Percentiles rank a stretch among this genome's conserved stretches.
Conservation (phyloP, 1,140 invertebrate genomes). For the Lasioglossum albipes region DNA sequence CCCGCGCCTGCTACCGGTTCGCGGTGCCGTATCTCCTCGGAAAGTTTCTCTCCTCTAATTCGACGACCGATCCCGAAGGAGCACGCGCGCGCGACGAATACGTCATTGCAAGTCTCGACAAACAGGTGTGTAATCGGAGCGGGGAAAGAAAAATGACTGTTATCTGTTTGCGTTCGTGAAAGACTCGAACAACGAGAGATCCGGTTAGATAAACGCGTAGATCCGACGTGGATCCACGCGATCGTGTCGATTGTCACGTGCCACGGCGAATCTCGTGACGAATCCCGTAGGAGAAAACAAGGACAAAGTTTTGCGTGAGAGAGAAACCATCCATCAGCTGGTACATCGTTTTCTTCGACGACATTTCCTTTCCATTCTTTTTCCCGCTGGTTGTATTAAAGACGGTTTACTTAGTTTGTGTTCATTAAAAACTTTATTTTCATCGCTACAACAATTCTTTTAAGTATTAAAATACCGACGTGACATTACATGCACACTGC, state of each 20-base stretch:
- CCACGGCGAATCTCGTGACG: background rate
- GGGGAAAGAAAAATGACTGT: background rate
- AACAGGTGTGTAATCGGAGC: background rate
- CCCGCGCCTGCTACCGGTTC: no score
- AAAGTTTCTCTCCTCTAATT: no score
- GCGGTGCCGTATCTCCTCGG: no score
- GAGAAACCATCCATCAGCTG: no score
- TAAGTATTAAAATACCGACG: conserved; percentile 27
- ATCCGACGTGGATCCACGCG: background rate
- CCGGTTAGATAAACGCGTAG: background rate
- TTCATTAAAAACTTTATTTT: conserved; percentile 51
- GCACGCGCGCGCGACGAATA: no score
- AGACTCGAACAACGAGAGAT: background rate
- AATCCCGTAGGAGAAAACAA: no score
- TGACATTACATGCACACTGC: conserved; percentile 35
- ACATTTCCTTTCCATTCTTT: no score
- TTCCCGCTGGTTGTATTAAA: conserved; percentile 28
- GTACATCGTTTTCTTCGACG: no score
- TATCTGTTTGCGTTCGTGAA: background rate
- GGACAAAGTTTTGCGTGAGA: no score
- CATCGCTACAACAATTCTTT: conserved; percentile 31
- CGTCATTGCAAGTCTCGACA: background rate
- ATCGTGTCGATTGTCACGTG: conserved; percentile 6
- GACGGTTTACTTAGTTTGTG: conserved; percentile 19
- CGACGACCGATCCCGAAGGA: no score